Evolutionary conservation across 2,797 vertebrate species (phyloP), one percentile per base, ranked within the genome.

Genomic region (Poeciliopsis gracilis): DNA sequence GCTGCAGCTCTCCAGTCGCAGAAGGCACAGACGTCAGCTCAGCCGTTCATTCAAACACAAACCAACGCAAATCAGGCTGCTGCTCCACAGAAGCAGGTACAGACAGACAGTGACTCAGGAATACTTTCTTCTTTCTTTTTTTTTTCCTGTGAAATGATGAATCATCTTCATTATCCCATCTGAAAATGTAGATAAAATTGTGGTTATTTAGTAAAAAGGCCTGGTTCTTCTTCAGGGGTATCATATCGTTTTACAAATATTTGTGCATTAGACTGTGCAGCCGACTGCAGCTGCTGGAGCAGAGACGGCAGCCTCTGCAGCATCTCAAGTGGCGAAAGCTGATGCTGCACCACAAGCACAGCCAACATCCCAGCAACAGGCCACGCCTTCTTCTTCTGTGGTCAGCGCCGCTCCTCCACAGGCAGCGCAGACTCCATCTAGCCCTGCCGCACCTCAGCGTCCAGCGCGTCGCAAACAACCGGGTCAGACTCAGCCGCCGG

Each of bases 1-100:
- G 93, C 96, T 66, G 93, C 95, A 84, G 93, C 94, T 23, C 92
- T 96, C 71, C 96, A 96, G 73, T 95, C 96, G 1, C 96, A 96
- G 70, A 95, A 97, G 90, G 84, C 88, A 38, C 96, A 96, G 81
- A 87, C 91, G 0, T 87, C 94, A 87, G 91, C 88, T 83, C 87
- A 90, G 45, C 96, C 91, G 36, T 90, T 91, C 77, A 73, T 92
- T 28, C 96, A 94, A 72, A 81, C 95, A 36, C 96, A 94, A 78
- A 94, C 82, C 89, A 95, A 6, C 59, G 89, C 69, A 93, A 94
- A 46, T 84, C 92, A 91, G 75, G 72, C 87, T 66, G 86, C 63
- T 38, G 86, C 88, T 80, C 90, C 87, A 41, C 94, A 91, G 85
- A 95, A 95, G 81, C 94, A 92, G 94, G 95, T 96, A 76, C 38